These are phyloP conservation scores for Prorops nasuta DNA, from an alignment of 1,140 invertebrate species.

Conservation along the genomic window DNA sequence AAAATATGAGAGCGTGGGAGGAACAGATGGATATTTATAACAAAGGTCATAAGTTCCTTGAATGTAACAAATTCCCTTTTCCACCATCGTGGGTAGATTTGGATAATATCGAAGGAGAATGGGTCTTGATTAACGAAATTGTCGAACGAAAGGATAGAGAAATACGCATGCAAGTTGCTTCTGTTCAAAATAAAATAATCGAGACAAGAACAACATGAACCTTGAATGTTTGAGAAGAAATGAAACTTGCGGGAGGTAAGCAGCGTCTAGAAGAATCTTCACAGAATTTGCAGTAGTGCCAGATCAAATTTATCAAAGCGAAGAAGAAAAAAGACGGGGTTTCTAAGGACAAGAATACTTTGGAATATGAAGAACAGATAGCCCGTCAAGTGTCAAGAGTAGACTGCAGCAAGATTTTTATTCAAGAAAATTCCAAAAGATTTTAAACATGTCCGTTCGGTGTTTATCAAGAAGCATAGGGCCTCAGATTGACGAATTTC, in stretches of 20 bases:
- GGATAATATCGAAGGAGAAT: conserved; percentile 99
- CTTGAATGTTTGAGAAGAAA: conserved; percentile 93
- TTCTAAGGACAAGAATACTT: conserved; percentile 94
- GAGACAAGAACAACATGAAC: conserved; percentile 92
- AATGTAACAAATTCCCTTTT: conserved; percentile 96
- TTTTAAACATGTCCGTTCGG: conserved; percentile 95
- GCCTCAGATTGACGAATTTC: conserved; percentile 95
- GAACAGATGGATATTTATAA: conserved; percentile 78
- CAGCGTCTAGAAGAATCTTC: conserved; percentile 93
- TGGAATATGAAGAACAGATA: conserved; percentile 89
- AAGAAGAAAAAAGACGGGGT: conserved; percentile 99
- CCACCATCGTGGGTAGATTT: conserved; percentile 96
- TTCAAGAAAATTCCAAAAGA: conserved; percentile 97
- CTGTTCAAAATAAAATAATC: conserved; percentile 98
- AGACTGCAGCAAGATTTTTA: conserved; percentile 89
- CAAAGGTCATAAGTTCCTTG: conserved; percentile 96
- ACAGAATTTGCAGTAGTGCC: conserved; percentile 87
- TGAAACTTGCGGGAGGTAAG: conserved; percentile 92
- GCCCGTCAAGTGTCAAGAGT: conserved; percentile 73
- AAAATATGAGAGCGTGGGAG: conserved; percentile 85
- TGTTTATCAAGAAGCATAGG: conserved; percentile 91
- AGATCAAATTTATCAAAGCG: conserved; percentile 89
- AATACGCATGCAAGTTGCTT: conserved; percentile 96
- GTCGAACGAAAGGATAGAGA: conserved; percentile 96
- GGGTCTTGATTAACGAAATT: conserved; percentile 99